These are phyloP conservation scores for Rhineura floridana DNA, from an alignment of 2,113 vertebrate genomes.

Conservation along the genomic window DNA sequence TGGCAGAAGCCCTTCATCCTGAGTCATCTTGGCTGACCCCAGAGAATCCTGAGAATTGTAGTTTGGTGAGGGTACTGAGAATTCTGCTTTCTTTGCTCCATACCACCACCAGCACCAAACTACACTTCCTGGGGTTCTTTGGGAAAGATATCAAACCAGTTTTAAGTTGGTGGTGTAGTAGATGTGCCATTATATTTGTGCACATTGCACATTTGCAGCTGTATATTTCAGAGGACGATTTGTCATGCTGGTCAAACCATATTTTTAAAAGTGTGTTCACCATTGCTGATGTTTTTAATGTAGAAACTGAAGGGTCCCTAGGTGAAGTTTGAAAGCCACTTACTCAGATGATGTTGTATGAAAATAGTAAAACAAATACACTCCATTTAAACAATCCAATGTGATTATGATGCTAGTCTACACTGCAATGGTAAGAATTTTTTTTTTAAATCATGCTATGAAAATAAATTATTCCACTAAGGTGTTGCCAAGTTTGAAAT, in stretches of 20 bases:
- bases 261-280: neutral
- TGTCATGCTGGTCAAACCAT: neutral
- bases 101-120: neutral
- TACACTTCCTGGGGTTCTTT: neutral
- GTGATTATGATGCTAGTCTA: neutral
- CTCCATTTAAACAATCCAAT: neutral
- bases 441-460: neutral
- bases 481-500: neutral
- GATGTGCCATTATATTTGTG: neutral
- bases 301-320: neutral
- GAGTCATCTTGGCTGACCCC: neutral
- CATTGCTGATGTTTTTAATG: neutral
- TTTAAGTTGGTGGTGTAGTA: neutral
- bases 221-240: neutral
- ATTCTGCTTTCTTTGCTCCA: neutral
- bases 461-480: constrained; percentile 12
- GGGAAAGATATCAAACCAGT: neutral
- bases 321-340: neutral
- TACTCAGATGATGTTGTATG: neutral
- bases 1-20: no score
- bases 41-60: neutral
- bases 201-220: neutral
- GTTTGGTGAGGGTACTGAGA: neutral
- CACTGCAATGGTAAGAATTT: neutral
- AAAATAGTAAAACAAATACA: neutral